Evolutionary conservation across 2,797 vertebrate genomes (phyloP), one percentile per base, ranked within the genome.

Genomic region (Pogoniulus pusillus): DNA sequence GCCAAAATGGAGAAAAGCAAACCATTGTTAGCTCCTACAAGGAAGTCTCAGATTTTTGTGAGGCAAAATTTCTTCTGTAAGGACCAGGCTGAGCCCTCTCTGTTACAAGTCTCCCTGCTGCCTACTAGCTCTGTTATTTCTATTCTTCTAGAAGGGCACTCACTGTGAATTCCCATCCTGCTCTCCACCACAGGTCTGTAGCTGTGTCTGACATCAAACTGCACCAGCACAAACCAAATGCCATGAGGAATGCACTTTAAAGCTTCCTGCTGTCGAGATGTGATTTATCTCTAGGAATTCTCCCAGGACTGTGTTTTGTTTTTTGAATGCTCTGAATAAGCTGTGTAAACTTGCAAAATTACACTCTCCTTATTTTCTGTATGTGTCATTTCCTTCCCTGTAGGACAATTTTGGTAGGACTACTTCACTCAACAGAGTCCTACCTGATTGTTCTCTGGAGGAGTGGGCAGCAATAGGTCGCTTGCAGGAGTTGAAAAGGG

Each of bases 291-390:
- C 55, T 73, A 58, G 63, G 81, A 93, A 89, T 89, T 79, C 64
- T 81, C 75, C 6, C 7, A 88, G 65, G 53, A 82, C 32, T 94
- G 37, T 78, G 24, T 64, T 76, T 60, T 86, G 47, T 71, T 93
- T 92, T 22, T 87, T 85, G 91, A 93, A 80, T 68, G 58, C 24
- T 16, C 22, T 55, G 39, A 71, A 60, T 57, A 47, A 14, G 22
- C 68, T 96, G 66, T 89, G 78, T 53, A 88, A 83, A 94, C 92
- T 83, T 74, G 32, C 27, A 81, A 92, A 90, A 93, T 91, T 94
- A 90, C 87, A 94, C 82, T 94, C 24, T 84, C 87, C 76, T 73
- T 90, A 7, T 89, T 91, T 88, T 81, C 71, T 92, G 32, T 60
- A 27, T 86, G 14, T 85, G 84, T 93, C 35, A 73, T 84, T 68